A percentile compares a stretch with the other conserved stretches of the same genome.
Evolutionary conservation across 2,797 vertebrate genomes (phyloP).

Genomic region (Poliocrania exsul): DNA sequence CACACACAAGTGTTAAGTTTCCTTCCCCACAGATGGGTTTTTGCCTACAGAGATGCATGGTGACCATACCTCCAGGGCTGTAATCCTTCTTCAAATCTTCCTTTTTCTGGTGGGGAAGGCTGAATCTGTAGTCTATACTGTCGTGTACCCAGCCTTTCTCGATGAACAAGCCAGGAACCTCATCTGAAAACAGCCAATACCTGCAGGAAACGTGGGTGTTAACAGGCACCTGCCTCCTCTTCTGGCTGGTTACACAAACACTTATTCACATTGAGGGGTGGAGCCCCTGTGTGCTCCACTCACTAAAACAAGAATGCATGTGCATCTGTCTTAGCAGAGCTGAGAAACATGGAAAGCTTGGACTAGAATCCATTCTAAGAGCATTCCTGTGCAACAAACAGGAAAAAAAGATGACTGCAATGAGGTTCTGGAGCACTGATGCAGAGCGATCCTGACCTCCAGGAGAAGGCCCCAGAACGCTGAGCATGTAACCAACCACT

Average conservation of each 20-base stretch:
- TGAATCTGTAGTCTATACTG: constrained; percentile 90
- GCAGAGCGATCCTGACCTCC: not conserved
- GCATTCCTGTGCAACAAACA: not conserved
- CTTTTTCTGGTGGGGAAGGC: constrained; percentile 79
- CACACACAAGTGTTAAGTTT: not conserved
- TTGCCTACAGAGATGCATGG: not conserved
- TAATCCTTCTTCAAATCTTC: constrained; percentile 19
- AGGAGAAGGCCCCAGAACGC: not conserved
- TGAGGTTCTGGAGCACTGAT: not conserved
- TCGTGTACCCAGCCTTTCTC: constrained; percentile 98
- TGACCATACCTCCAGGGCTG: constrained; percentile 47
- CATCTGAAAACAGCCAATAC: constrained; percentile 97
- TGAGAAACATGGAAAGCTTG: not conserved
- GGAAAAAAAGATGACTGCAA: not conserved
- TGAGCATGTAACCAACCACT: fast-evolving
- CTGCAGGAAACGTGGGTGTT: constrained; percentile 70
- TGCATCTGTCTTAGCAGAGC: not conserved
- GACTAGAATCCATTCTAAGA: not conserved
- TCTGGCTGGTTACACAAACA: not conserved
- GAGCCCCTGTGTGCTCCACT: not conserved
- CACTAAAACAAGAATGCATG: not conserved
- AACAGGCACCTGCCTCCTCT: not conserved
- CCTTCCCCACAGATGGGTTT: not conserved
- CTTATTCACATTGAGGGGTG: not conserved
- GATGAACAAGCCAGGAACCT: constrained; percentile 93